Evolutionary conservation across 2,113 vertebrate species (phyloP), one percentile per base, ranked within the genome.

Genomic region (Macquaria australasica): DNA sequence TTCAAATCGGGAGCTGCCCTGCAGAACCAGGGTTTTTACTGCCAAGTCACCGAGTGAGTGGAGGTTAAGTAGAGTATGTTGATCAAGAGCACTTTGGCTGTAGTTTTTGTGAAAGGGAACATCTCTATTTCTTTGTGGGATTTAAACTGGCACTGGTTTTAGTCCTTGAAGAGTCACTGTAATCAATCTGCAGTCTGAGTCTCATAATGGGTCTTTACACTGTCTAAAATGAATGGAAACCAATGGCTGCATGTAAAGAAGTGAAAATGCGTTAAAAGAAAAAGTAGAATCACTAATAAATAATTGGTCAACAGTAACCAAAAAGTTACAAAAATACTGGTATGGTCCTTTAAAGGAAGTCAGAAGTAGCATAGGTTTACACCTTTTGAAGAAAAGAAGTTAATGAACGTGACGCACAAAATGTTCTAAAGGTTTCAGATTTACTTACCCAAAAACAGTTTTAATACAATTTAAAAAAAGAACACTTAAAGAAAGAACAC

Each of bases 81-180:
- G 71, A 72, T 82, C 28, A 79, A 59, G 60, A 63, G 73, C 70
- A 62, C n/a, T 48, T 59, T 59, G 34, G 25, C 39, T 62, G 39
- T 43, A 39, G 25, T n/a, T 76, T 79, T 67, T 45, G 6, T 55
- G 11, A 69, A 63, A 71, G 77, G 43, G 43, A 28, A 67, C 37
- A 39, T 16, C 45, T 21, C 50, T 51, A 41, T 58, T 51, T 59
- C 2, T 74, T 51, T 70, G 50, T 16, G 18, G 37, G 79, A 60
- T 85, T 77, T 53, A 63, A 79, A n/a, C 31, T 45, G 9, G 21
- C 41, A 55, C 16, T 60, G 66, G 48, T 73, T 73, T 70, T 62
- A 69, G 50, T n/a, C 28, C 45, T 28, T 69, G 3, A 82, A 37
- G 23, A 75, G 31, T 41, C 11, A 43, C 70, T 77, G 63, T 66